These are phyloP conservation scores for Lineus longissimus DNA, from an alignment of 1,140 invertebrate species.

Conservation along the genomic window DNA sequence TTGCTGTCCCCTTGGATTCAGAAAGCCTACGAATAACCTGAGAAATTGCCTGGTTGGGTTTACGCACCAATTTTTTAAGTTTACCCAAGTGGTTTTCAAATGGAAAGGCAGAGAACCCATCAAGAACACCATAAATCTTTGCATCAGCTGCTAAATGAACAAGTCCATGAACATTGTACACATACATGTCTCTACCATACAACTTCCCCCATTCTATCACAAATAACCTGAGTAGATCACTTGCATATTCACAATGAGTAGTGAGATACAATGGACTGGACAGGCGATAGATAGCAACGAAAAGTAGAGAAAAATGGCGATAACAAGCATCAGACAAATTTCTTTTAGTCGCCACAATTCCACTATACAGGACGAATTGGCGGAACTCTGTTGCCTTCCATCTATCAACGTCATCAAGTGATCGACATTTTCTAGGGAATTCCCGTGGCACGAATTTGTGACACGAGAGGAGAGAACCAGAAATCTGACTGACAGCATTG, in stretches of 20 bases:
- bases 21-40: slow-evolving; percentile 25
- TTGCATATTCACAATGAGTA: slow-evolving; percentile 30
- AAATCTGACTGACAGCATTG: slow-evolving; percentile 8
- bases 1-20: too few relatives aligned
- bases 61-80: slow-evolving; percentile 44
- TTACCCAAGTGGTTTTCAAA: slow-evolving; percentile 54
- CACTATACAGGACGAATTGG: slow-evolving; percentile 44
- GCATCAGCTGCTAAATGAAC: slow-evolving; percentile 53
- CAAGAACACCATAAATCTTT: slow-evolving; percentile 43
- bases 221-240: slow-evolving; percentile 36
- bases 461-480: slow-evolving; percentile 18
- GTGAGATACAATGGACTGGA: slow-evolving; percentile 16
- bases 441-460: slow-evolving; percentile 13
- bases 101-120: slow-evolving; percentile 49
- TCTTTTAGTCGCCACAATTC: slow-evolving; percentile 4
- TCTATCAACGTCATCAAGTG: slow-evolving; percentile 30
- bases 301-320: slow-evolving; percentile 50
- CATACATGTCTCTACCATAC: slow-evolving; percentile 36
- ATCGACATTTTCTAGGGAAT: slow-evolving; percentile 42
- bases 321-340: slow-evolving; percentile 39
- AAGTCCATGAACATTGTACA: slow-evolving; percentile 51
- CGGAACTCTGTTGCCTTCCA: slow-evolving; percentile 53
- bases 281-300: slow-evolving; percentile 38
- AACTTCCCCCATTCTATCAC: slow-evolving; percentile 27
- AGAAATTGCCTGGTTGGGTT: slow-evolving; percentile 25